Base-by-base conservation (phyloP, 2,888 invertebrate genomes). In the Azorinus chamasolen region DNA sequence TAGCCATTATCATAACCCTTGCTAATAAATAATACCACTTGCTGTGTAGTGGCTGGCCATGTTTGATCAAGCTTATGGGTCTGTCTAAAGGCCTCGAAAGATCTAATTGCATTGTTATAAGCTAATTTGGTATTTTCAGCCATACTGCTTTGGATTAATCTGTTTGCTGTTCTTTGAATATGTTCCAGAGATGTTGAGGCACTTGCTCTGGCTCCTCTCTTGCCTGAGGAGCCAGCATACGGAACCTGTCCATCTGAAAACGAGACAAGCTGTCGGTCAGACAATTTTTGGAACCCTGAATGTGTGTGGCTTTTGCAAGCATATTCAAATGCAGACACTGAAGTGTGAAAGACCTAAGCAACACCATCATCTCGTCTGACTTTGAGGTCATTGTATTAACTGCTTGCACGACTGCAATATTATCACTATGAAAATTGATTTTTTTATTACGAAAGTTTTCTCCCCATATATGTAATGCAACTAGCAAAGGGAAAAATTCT, bases 191-290 rank as follows among this genome's bases (percentile, higher is more conserved):
- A 45, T 58, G 46, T 20, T n/a, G 27, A 1, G 43, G 65, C 14
- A 72, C 25, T 37, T 22, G 46, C 2, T n/a, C 25, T 22, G 63
- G 64, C 12, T 58, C 24, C 16, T 8, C 14, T 0, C 50, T 58
- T 20, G 65, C 64, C 12, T 55, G 39, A 24, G 65, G 70, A 14
- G 65, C 70, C 24, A 76, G n/a, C n/a, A 24, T 16, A 6, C 66
- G 14, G 50, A 76, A 76, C 25, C 50, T 32, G 16, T 25, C n/a
- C 39, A 63, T 37, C 32, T 63, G 70, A 1, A 53, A 65, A 48
- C 66, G 71, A 53, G 70, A 72, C 32, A 77, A 20, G 41, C 18
- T 32, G 24, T 71, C 71, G n/a, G 62, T 43, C 8, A 77, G 45
- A 37, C 2, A 10, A 45, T 77, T 77, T 20, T 27, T 5, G 46